Conservation (phyloP, 2,797 vertebrate genomes). For the Cyprinella venusta region DNA sequence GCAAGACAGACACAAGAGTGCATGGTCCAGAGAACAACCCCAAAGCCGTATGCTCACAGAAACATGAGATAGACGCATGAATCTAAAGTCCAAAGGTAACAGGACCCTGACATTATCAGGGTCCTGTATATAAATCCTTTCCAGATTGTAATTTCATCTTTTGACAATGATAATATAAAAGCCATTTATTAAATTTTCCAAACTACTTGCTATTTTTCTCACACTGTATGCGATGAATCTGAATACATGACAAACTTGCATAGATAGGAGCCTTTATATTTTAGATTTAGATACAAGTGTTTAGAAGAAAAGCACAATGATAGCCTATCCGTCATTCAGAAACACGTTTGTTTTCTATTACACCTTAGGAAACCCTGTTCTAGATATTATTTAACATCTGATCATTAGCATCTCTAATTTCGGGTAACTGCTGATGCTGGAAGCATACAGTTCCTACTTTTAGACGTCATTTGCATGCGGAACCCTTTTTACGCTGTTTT, state of each 20-base stretch:
- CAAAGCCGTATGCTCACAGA: too few species aligned
- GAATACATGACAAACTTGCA: neutral
- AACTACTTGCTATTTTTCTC: neutral
- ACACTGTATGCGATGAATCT: neutral
- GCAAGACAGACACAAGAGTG: too few species aligned
- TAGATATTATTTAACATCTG: slow-evolving; percentile 7
- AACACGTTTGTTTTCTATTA: neutral
- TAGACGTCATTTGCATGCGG: slow-evolving; percentile 29
- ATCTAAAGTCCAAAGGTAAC: too few species aligned
- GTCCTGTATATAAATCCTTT: too few species aligned
- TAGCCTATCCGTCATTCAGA: neutral
- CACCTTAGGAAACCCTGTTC: neutral
- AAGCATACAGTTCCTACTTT: neutral
- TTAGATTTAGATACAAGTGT: neutral
- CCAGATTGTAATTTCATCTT: neutral
- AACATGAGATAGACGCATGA: too few species aligned
- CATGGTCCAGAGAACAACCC: too few species aligned
- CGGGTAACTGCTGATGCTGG: slow-evolving; percentile 7
- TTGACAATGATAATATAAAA: neutral
- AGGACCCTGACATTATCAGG: too few species aligned
- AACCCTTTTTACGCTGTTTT: slow-evolving; percentile 30
- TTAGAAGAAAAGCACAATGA: neutral
- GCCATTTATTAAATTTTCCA: too few species aligned
- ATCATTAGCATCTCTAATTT: neutral
- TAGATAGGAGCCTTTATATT: neutral